Base-by-base conservation (phyloP, 2,113 vertebrate genomes). In the Myodes glareolus region DNA sequence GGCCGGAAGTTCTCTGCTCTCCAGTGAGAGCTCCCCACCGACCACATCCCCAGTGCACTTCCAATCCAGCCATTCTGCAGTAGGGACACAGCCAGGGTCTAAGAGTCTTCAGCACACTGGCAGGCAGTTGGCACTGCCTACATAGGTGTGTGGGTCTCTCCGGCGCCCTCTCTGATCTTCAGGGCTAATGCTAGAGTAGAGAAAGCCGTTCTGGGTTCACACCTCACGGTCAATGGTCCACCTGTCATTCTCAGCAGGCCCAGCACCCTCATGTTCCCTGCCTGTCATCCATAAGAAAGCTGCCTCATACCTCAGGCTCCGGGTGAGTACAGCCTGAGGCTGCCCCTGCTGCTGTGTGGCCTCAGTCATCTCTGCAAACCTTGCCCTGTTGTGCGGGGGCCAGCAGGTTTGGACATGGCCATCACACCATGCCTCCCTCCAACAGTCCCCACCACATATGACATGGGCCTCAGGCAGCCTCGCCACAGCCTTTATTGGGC, bases 401-500 rank as follows among this genome's bases (percentile, higher is more conserved):
- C 5, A 6, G 11, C 52, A 58, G 25, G 52, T 82, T 36, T 39
- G 12, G 21, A 27, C 80, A 25, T 25, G 80, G 36, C 27, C 21
- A 39, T n/a, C 23, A 61, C 21, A 58, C 36, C 39, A n/a, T 36
- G 55, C 36, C 33, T 84, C n/a, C 55, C 27, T 39, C 16, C 33
- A 27, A 23, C 80, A 8, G 36, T 0, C 5, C 23, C 0, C 63
- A 90, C 78, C 21, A n/a, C 33, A 42, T 25, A 39, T 0, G 17
- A 42, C 65, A 31, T 55, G 0, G 65, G 65, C 70, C 55, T 65
- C 76, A 16, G 3, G 5, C 45, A 42, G 89, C 88, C 88, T 81
- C 58, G 7, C 42, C 39, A 47, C 73, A 50, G 45, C 96, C 95
- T 97, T 97, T 97, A 97, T 97, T 97, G 95, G 67, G 91, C 42